phyloP scores from a whole-genome alignment of 2,113 vertebrate genomes.

The Ophiodon elongatus region DNA sequence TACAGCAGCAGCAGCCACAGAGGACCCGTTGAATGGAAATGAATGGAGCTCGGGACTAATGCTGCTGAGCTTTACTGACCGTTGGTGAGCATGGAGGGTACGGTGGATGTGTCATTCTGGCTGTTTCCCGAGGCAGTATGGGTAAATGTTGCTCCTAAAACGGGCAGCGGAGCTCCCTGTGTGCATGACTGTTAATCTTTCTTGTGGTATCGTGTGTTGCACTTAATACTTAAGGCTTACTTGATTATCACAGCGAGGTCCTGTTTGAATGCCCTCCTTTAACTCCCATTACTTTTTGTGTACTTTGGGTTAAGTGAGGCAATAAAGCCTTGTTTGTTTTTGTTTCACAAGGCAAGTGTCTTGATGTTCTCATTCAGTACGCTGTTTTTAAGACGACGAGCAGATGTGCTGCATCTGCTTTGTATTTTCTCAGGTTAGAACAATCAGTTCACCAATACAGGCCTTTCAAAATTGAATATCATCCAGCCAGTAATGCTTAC shows the following conservation, averaged over 20 bases:
- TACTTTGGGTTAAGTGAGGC: conserved; percentile 27
- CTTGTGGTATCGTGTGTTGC: conserved; percentile 49
- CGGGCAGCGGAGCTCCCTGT: conserved; percentile 14
- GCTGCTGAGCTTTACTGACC: conserved; percentile 49
- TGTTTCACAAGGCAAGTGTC: conserved; percentile 5
- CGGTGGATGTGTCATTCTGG: conserved; percentile 44
- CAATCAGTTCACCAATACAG: neutral
- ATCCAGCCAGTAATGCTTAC: neutral
- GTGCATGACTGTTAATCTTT: conserved; percentile 60
- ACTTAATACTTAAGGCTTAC: conserved; percentile 39
- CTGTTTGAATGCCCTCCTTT: conserved; percentile 39
- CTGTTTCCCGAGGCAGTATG: conserved; percentile 51
- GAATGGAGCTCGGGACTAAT: conserved; percentile 38
- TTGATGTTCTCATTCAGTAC: neutral
- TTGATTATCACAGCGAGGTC: conserved; percentile 31
- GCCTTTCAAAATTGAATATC: conserved; percentile 20
- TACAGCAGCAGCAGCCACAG: conserved; percentile 34
- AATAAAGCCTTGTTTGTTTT: conserved; percentile 16
- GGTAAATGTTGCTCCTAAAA: conserved; percentile 49
- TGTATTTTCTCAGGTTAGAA: neutral
- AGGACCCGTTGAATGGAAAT: conserved; percentile 37
- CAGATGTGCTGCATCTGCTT: neutral
- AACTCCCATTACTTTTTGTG: conserved; percentile 22
- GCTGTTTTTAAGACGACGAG: neutral
- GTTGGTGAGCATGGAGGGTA: conserved; percentile 28